Conservation (phyloP, 2,888 invertebrate species). For the Cantharis lateralis region DNA sequence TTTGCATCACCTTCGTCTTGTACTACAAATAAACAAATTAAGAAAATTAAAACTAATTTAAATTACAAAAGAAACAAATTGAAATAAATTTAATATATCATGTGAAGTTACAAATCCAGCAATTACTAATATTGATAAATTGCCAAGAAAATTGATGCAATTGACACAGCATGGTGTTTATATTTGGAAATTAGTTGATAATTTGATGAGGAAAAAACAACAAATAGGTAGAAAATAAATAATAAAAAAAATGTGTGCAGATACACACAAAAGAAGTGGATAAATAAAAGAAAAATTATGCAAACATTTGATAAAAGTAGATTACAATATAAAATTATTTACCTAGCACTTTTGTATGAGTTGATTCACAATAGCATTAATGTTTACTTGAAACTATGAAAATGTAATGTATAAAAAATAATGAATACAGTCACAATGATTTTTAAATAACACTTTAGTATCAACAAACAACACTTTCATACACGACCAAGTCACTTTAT, state of each 20-base stretch:
- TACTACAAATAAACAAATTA: background rate
- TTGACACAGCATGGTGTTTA: background rate
- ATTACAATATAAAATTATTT: background rate
- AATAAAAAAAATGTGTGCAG: background rate
- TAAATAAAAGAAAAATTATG: background rate
- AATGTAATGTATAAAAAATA: conserved; percentile 4
- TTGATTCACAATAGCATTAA: conserved; percentile 20
- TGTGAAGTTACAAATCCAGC: background rate
- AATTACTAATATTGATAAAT: background rate
- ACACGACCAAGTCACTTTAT: conserved; percentile 14
- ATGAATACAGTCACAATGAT: conserved; percentile 8
- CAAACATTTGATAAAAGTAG: background rate
- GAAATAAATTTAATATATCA: background rate
- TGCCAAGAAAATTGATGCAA: background rate
- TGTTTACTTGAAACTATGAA: conserved; percentile 20
- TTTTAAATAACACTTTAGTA: conserved; percentile 12
- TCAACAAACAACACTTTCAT: conserved; percentile 18
- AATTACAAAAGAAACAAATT: background rate
- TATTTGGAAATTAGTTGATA: background rate
- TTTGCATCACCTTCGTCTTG: background rate
- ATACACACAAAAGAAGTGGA: background rate
- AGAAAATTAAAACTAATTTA: background rate
- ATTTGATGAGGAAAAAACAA: background rate
- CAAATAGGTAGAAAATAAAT: background rate
- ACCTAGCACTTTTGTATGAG: conserved; percentile 20